Conservation (phyloP, 2,888 invertebrate genomes). For the Caenorhabditis sp. region DNA sequence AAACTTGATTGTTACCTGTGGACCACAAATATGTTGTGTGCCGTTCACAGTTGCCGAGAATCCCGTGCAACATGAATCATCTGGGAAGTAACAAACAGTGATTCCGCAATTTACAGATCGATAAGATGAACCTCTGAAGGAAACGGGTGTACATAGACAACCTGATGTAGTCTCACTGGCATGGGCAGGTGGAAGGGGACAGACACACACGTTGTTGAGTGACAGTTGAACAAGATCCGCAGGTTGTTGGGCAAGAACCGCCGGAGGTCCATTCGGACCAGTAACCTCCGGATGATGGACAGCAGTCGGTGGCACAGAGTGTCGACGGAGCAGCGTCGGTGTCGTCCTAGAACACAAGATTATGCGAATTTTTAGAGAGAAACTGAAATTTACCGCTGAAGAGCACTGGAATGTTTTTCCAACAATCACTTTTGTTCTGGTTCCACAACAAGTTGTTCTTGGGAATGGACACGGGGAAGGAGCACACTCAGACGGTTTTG, state of each 20-base stretch:
- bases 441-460: conserved; percentile 56
- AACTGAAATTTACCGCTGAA: conserved; percentile 1
- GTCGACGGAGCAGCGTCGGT: conserved; percentile 10
- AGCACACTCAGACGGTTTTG: conserved; percentile 59
- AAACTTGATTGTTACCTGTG: no score
- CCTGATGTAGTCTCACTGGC: conserved; percentile 17
- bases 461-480: conserved; percentile 52
- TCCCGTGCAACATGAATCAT: conserved; percentile 49
- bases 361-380: neutral
- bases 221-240: conserved; percentile 51
- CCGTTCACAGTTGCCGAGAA: conserved; percentile 41
- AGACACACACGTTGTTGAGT: conserved; percentile 29
- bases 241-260: conserved; percentile 40
- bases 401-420: conserved; percentile 40
- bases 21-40: conserved; percentile 44
- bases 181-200: conserved; percentile 23
- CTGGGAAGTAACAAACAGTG: conserved; percentile 54
- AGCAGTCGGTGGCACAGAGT: conserved; percentile 37
- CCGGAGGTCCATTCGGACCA: conserved; percentile 58
- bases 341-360: neutral
- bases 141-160: neutral
- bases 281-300: conserved; percentile 50
- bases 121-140: conserved; percentile 31
- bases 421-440: conserved; percentile 46
- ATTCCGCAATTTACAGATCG: conserved; percentile 45